Percentiles rank a stretch among this genome's conserved stretches.
Evolutionary conservation across 2,113 vertebrate species (phyloP).

Genomic region (Electrona antarctica): DNA sequence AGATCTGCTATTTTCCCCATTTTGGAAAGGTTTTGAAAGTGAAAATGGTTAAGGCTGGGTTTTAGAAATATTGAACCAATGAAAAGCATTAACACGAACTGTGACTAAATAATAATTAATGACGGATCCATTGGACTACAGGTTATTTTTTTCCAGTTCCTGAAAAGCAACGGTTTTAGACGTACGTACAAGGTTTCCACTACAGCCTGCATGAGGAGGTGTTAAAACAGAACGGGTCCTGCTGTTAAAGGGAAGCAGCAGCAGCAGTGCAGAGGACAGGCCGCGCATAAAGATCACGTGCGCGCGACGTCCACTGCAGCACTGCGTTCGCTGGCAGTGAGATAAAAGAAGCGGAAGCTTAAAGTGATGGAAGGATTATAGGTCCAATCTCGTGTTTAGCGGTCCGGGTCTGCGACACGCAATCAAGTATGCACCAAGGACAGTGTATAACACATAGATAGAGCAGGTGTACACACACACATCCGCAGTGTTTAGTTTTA

Average conservation of each 20-base stretch:
- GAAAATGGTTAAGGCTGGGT: too few relatives aligned
- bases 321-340: conserved; percentile 3
- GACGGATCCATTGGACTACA: too few relatives aligned
- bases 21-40: too few relatives aligned
- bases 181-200: too few relatives aligned
- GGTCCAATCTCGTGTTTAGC: conserved; percentile 16
- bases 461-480: conserved; percentile 12
- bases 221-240: neutral
- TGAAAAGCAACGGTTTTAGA: too few relatives aligned
- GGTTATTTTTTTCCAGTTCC: too few relatives aligned
- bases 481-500: too few relatives aligned
- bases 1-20: too few relatives aligned
- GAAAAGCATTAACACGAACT: too few relatives aligned
- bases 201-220: neutral
- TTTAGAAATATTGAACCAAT: too few relatives aligned
- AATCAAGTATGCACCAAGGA: conserved; percentile 21
- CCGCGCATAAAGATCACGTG: conserved; percentile 6
- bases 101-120: too few relatives aligned
- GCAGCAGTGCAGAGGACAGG: neutral
- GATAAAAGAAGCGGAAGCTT: conserved; percentile 21
- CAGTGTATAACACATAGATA: conserved; percentile 1
- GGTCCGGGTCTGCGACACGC: conserved; percentile 8
- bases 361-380: conserved; percentile 26
- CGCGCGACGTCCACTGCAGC: conserved; percentile 15
- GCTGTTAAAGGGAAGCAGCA: neutral